Evolutionary conservation across 2,888 invertebrate species (phyloP).

Genomic region (Anodontia alba): DNA sequence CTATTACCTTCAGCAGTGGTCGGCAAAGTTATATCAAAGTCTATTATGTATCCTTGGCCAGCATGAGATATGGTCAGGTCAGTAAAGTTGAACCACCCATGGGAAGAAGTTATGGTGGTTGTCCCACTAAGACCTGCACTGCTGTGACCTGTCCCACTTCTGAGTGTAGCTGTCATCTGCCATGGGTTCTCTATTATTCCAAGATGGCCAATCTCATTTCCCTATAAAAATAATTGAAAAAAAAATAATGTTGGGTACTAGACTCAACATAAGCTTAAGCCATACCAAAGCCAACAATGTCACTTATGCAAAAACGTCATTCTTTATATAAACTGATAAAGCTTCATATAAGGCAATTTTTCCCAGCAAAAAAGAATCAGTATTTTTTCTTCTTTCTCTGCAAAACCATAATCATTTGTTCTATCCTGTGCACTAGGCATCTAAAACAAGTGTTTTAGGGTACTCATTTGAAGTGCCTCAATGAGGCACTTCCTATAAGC

Average conservation of each 20-base stretch:
- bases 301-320: too few species aligned
- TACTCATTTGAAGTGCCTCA: too few species aligned
- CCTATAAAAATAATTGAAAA: conserved; percentile 27
- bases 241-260: background rate
- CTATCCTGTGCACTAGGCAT: too few species aligned
- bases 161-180: conserved; percentile 74
- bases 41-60: conserved; percentile 73
- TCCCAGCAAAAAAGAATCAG: too few species aligned
- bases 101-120: conserved; percentile 60
- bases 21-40: conserved; percentile 70
- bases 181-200: conserved; percentile 74
- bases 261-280: too few species aligned
- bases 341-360: too few species aligned
- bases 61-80: conserved; percentile 74
- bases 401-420: too few species aligned
- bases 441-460: too few species aligned
- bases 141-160: conserved; percentile 61
- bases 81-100: conserved; percentile 81
- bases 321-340: too few species aligned
- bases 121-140: conserved; percentile 70
- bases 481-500: too few species aligned
- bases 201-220: conserved; percentile 41
- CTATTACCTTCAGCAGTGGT: conserved; percentile 45
- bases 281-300: too few species aligned
- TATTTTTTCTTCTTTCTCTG: too few species aligned